These are phyloP conservation scores for Leptoteleia sp. DNA, from an alignment of 1,140 invertebrate species.

Conservation along the genomic window DNA sequence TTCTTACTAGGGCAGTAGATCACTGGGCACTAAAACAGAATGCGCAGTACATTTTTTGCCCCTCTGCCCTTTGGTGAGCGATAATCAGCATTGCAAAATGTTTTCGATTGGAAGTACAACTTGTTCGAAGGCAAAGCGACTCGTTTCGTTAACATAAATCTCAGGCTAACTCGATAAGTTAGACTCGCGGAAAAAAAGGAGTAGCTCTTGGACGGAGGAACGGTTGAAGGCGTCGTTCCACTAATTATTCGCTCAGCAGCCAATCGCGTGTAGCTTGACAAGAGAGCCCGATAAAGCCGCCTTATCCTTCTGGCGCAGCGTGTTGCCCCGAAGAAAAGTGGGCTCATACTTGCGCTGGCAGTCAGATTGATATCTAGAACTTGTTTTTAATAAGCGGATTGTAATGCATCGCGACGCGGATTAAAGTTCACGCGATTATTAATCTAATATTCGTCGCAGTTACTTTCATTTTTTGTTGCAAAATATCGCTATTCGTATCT, in stretches of 20 bases:
- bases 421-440: conserved; percentile 54
- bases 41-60: too few species aligned
- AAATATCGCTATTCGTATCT: conserved; percentile 23
- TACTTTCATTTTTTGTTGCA: conserved; percentile 27
- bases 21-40: too few species aligned
- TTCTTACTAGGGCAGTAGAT: too few species aligned
- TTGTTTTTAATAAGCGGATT: conserved; percentile 62
- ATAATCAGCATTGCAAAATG: too few species aligned
- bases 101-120: too few species aligned
- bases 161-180: conserved; percentile 11
- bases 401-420: conserved; percentile 41
- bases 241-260: conserved; percentile 63
- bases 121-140: too few species aligned
- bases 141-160: too few species aligned
- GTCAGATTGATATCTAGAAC: conserved; percentile 64
- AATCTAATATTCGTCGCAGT: conserved; percentile 53
- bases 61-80: too few species aligned
- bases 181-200: conserved; percentile 26
- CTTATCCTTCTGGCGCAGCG: conserved; percentile 62
- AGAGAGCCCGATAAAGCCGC: conserved; percentile 47
- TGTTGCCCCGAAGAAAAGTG: conserved; percentile 60
- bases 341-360: conserved; percentile 50
- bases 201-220: conserved; percentile 17
- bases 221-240: conserved; percentile 58
- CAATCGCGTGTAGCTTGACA: conserved; percentile 45